These are phyloP conservation scores for Drosophila monieri DNA, from an alignment of 2,888 invertebrate species.

Conservation along the genomic window DNA sequence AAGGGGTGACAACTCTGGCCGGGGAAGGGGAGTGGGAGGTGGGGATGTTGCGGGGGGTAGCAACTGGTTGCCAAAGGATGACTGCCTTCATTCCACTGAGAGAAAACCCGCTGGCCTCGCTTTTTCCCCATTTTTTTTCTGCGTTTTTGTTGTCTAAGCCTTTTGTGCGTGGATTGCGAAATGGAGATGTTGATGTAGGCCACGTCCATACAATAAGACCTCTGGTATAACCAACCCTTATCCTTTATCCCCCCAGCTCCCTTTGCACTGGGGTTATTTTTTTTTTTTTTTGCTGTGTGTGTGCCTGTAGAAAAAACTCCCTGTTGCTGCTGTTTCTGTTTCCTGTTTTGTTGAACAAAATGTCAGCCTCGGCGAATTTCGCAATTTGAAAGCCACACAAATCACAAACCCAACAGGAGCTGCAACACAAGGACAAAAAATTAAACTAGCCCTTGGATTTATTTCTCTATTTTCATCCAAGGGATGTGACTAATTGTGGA, in stretches of 20 bases:
- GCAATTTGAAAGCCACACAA: conserved; percentile 79
- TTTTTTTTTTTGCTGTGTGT: neutral
- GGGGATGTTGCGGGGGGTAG: neutral
- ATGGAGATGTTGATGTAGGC: conserved; percentile 51
- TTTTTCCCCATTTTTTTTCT: neutral
- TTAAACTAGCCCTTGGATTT: neutral
- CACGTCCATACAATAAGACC: conserved; percentile 30
- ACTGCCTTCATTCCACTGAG: conserved; percentile 15
- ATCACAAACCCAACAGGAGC: conserved; percentile 60
- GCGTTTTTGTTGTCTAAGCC: neutral
- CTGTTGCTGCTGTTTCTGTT: neutral
- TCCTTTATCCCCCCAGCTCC: neutral
- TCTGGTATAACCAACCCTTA: conserved; percentile 15
- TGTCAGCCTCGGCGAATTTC: conserved; percentile 77
- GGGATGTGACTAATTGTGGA: neutral
- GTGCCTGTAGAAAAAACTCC: neutral
- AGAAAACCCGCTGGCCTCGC: neutral
- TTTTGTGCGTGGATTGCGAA: conserved; percentile 17
- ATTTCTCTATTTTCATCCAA: conserved; percentile 3
- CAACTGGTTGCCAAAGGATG: conserved; percentile 35
- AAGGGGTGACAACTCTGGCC: conserved; percentile 2
- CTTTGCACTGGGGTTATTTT: neutral
- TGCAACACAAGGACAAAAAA: conserved; percentile 30
- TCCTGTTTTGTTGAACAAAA: conserved; percentile 64
- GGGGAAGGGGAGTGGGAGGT: neutral